Evolutionary conservation across 2,113 vertebrate species (phyloP), one percentile per base, ranked within the genome.

Genomic region (Hemiscyllium ocellatum): DNA sequence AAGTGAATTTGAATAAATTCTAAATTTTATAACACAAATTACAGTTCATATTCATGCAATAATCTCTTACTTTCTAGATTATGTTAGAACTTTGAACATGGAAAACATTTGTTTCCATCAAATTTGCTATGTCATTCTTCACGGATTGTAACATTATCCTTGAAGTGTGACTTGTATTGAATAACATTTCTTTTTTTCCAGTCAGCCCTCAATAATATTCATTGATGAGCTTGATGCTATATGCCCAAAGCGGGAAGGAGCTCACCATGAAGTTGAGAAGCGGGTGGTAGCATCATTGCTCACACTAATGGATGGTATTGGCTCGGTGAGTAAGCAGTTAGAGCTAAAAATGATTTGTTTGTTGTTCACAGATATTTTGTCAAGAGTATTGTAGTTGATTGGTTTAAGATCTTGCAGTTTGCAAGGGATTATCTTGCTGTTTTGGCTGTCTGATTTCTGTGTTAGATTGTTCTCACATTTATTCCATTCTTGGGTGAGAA

Each of bases 201-300:
- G 99, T 95, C 96, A 96, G 0, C 99, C 99, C 1, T 98, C 99
- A 0, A 98, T 99, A 96, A 98, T 99, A 97, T 99, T 99, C 96
- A 99, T 99, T 52, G 99, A 99, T 95, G 99, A 99, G 96, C 96
- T 99, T 96, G 99, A 99, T 89, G 99, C 99, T 0, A 97, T 99
- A 96, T 99, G 99, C 96, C 99, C 99, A 0, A 99, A 98, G 97
- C 97, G 99, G 97, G 99, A 99, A 96, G 98, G 98, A 0, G 97
- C 98, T 29, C 99, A 99, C 97, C 99, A 98, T n/a, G 99, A 99
- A 97, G 98, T 99, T 96, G 99, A 99, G 96, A 99, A 99, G 96
- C 98, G 99, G 95, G 97, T 99, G 0, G 99, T 99, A 6, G 98
- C 99, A 29, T 99, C 99, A 0, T 97, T 99, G 2, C 98, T 99